Evolutionary conservation across 2,797 vertebrate species (phyloP), one percentile per base, ranked within the genome.

Genomic region (Bradypus variegatus): DNA sequence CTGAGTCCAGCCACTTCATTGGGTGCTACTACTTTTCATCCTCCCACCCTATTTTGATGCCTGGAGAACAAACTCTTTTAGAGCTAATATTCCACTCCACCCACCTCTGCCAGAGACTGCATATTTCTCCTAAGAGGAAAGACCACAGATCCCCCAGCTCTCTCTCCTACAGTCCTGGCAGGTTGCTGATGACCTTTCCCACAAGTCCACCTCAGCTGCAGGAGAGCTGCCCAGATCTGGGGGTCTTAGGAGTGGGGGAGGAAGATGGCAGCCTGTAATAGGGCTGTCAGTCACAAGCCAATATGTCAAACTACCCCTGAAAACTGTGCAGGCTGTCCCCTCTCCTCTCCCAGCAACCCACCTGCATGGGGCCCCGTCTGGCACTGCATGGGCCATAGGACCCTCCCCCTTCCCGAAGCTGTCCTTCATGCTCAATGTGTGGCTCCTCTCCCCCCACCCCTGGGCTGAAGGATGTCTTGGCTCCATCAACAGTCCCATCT

Each of bases 351-450:
- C 13, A 3, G 88, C 94, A 76, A 14, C 45, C 94, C 12, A 3
- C 81, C 88, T 65, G 91, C 95, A 91, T 75, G 94, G 87, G 93
- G 80, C 29, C 76, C 88, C 16, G 3, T 6, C 70, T n/a, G 19
- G 75, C 85, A 92, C 85, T 92, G 95, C 95, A 92, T 88, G 93
- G 92, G 76, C 85, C 82, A 1, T 21, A 45, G 73, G 79, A 75
- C 88, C 87, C 64, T 72, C 72, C 33, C 45, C 45, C 53, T 29
- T 38, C 85, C 64, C 62, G 27, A 31, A 58, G 53, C 90, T 70
- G 89, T 36, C 69, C 31, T 48, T 89, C 73, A 1, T 69, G 86
- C 79, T 89, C 69, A 13, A 2, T 55, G 65, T 85, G 91, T 13
- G 23, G 91, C 65, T 78, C 82, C 70, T 76, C 78, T 79, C 69